Evolutionary conservation across 2,888 invertebrate species (phyloP), one percentile per base, ranked within the genome.

Genomic region (Melikaiella ostensackeni): DNA sequence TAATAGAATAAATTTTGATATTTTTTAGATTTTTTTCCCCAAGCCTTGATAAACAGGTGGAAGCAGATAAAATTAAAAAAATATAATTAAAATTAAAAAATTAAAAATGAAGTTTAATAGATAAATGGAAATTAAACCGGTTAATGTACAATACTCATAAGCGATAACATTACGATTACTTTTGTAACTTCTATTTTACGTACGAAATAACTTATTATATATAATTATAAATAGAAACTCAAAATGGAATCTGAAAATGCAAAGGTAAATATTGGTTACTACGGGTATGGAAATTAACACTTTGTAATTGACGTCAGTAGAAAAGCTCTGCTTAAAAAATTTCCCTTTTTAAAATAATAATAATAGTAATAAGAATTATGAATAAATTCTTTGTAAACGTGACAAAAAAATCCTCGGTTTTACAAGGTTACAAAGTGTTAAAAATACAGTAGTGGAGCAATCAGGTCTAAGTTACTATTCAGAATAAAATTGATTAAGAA

Each of bases 141-240:
- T 46, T 46, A 64, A 66, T 30, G 66, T 66, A 46, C 46, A 66
- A 70, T 70, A 70, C 55, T 46, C 46, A 30, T 70, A 70, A 70
- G 24, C 70, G 33, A 70, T 70, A 70, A 70, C 30, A 70, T 70
- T 70, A 70, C 27, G 19, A 70, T 42, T 42, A 64, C 35, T 35
- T 5, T 38, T 38, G 35, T 63, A 63, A 63, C 35, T 35, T 63
- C n/a, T 21, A 35, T 38, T 38, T 27, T 66, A 70, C 27, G 24
- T 70, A 70, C 70, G 30, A 21, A 64, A 64, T 46, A 70, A 70
- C 70, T 70, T 70, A 70, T 16, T 27, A 21, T 42, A 42, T 24
- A 46, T 50, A 70, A 30, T 50, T 46, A 55, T 55, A 59, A 59
- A 59, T 59, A 59, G 27, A 70, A 70, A 46, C 19, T 70, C 13